Evolutionary conservation across 2,113 vertebrate species (phyloP), one percentile per base, ranked within the genome.

Genomic region (Prunella fulvescens): DNA sequence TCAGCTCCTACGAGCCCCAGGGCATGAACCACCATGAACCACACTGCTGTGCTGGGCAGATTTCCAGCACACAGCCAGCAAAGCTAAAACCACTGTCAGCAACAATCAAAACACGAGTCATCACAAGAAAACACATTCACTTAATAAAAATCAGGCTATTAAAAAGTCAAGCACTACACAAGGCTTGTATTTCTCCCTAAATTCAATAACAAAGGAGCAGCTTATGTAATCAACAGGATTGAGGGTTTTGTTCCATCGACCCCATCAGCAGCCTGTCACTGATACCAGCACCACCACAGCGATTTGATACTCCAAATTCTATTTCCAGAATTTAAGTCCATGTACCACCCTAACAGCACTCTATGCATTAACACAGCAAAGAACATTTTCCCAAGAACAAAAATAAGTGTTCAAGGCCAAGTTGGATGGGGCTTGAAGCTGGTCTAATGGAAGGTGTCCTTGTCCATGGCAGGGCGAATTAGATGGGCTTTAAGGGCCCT

Each of bases 241-340:
- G 54, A 78, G 57, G 48, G 5, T 1, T 58, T 9, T 79, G 33
- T 25, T 24, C 40, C 53, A 67, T 37, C 0, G 1, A 50, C 85
- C 26, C 25, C 66, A 40, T 4, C 47, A 31, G 45, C 42, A 61
- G 61, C 1, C 0, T 3, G 58, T 39, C 51, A 29, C 23, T 10
- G 37, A 10, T 1, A 28, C 0, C 9, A 2, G 25, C 73, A 39
- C 1, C 6, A 45, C 50, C 45, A 8, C 6, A 0, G 37, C 0
- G 0, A 37, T 3, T 11, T 12, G 8, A 14, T 0, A 1, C 29
- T 40, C 66, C 50, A 2, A 19, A 53, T 39, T 24, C 37, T 17
- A 9, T 14, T 70, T 19, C n/a, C 72, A 70, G 42, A 39, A 42
- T 11, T 69, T 6, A 26, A 26, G 40, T 14, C 50, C 62, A 64